Percentiles rank a stretch among this genome's conserved stretches.
phyloP scores from a whole-genome alignment of 2,888 invertebrate species.

The Noctuana brunneofusca region DNA sequence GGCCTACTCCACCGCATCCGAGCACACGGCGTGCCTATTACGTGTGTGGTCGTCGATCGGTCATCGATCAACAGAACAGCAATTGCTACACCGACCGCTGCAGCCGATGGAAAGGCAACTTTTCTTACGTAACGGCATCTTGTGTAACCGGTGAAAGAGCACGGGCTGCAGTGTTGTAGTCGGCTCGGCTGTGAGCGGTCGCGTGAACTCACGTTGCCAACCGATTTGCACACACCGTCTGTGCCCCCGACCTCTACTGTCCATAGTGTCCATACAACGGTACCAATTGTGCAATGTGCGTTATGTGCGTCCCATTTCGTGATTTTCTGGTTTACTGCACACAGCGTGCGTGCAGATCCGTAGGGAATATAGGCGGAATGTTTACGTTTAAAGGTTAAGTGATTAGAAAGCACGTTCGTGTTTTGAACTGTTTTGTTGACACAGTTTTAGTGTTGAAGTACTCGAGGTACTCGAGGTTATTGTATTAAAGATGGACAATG shows the following conservation, averaged over 20 bases:
- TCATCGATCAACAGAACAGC: slow-evolving; percentile 42
- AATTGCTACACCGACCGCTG: slow-evolving; percentile 58
- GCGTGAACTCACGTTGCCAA: slow-evolving; percentile 45
- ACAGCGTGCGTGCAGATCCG: background rate
- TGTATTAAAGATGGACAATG: background rate
- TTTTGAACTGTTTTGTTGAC: slow-evolving; percentile 11
- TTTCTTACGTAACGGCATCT: slow-evolving; percentile 61
- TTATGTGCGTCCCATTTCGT: slow-evolving; percentile 29
- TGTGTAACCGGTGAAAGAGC: slow-evolving; percentile 78
- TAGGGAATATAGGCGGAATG: slow-evolving; percentile 5
- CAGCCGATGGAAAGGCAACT: slow-evolving; percentile 70
- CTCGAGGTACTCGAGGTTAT: background rate
- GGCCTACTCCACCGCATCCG: slow-evolving; percentile 4
- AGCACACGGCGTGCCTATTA: background rate
- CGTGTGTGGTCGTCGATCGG: slow-evolving; percentile 2
- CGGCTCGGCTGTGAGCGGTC: slow-evolving; percentile 57
- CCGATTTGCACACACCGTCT: slow-evolving; percentile 8
- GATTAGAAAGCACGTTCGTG: slow-evolving; percentile 20
- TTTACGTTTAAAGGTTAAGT: slow-evolving; percentile 3
- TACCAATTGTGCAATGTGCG: slow-evolving; percentile 17
- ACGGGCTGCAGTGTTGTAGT: slow-evolving; percentile 60
- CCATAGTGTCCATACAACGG: background rate
- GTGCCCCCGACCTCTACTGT: background rate
- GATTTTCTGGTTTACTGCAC: background rate
- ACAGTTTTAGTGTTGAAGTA: background rate